Evolutionary conservation across 2,797 vertebrate genomes (phyloP), one percentile per base, ranked within the genome.

Genomic region (Melanotaenia trifasciata): DNA sequence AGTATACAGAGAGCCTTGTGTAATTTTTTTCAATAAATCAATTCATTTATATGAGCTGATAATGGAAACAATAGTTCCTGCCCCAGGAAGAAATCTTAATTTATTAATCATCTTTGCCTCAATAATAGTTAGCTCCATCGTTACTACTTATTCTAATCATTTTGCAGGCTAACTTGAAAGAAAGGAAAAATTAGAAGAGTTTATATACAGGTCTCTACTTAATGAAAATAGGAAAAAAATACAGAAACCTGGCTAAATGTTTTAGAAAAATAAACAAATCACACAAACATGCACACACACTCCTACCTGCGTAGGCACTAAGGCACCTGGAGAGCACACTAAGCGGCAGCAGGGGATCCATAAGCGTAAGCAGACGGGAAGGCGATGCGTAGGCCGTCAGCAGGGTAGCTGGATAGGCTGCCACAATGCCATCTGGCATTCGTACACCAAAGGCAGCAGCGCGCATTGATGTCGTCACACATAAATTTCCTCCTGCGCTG

Each of bases 281-380:
- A 62, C 7, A 33, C 16, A 50, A 43, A 35, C 32, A 45, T 45
- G 43, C 43, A 43, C 13, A 74, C 56, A 50, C 66, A 68, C 26
- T 0, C 61, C 5, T 76, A 98, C 97, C 97, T 75, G 95, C 94
- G 28, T 98, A 98, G 89, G 97, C 97, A 4, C 87, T 95, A 82
- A 97, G 96, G 85, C 97, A 98, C 86, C 95, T 95, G 84, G 94
- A 94, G 69, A 98, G 96, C 67, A 98, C 96, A 1, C 96, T 96
- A 79, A 98, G 95, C 0, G 97, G 97, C 87, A 98, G 94, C 79
- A 98, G 91, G 2, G 97, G 97, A 90, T 98, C 97, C 78, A 97
- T 96, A 83, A 98, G 94, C 47, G 95, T 95, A 45, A 98, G 95
- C 24, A 98, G 95, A 78, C 97, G 97, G 50, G 97, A 97, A 28